phyloP scores from a whole-genome alignment of 1,140 invertebrate genomes.

The Drosophila chauvacae region DNA sequence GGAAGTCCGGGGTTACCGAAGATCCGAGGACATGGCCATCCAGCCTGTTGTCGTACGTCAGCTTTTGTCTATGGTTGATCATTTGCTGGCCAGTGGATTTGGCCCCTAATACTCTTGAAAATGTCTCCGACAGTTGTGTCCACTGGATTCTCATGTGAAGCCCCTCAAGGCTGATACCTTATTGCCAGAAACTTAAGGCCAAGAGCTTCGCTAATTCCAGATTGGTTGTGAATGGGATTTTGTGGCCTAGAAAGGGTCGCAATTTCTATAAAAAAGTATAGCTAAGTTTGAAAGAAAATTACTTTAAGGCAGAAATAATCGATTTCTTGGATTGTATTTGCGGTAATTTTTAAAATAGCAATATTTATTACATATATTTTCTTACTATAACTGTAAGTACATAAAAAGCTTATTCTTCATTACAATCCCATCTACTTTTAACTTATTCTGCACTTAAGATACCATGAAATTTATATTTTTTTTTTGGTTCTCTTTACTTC shows the following conservation, averaged over 20 bases:
- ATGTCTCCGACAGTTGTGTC: constrained; percentile 35
- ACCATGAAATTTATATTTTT: no score
- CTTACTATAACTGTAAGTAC: no score
- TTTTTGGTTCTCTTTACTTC: not conserved
- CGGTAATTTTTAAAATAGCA: not conserved
- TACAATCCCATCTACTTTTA: no score
- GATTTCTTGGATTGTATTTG: not conserved
- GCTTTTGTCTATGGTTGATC: constrained; percentile 54
- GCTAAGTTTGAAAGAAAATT: not conserved
- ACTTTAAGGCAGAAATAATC: not conserved
- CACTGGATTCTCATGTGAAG: constrained; percentile 19
- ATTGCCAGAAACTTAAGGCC: constrained; percentile 18
- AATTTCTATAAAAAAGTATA: not conserved
- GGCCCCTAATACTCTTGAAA: constrained; percentile 45
- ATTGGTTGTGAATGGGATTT: constrained; percentile 9
- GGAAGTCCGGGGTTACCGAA: constrained; percentile 6
- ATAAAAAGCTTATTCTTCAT: no score
- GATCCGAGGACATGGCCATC: constrained; percentile 29
- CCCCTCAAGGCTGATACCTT: constrained; percentile 22
- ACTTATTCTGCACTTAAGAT: not conserved
- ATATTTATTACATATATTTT: no score
- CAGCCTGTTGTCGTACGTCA: constrained; percentile 42
- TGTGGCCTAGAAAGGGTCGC: not conserved
- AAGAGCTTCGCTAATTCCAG: constrained; percentile 1
- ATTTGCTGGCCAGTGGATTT: constrained; percentile 54